Base-by-base conservation (phyloP, 2,797 vertebrate species). In the Microcaecilia unicolor region DNA sequence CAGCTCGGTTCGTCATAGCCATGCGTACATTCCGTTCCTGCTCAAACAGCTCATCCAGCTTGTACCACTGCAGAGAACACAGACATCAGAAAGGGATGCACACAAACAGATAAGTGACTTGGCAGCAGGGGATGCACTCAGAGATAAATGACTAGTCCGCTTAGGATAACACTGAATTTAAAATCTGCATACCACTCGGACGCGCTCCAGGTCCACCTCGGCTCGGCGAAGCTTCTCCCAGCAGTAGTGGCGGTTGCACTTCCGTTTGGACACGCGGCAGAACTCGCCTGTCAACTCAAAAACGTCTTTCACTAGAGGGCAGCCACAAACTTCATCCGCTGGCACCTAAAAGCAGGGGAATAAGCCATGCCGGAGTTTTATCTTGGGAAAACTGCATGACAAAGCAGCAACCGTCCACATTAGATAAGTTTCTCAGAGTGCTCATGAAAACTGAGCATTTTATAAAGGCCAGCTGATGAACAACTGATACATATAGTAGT, bases 1-100 rank as follows among this genome's bases (percentile, higher is more conserved):
- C 93, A 1, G 93, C 93, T n/a, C 92, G 80, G 72, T 95, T 95
- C 12, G 93, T 94, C 93, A 95, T 95, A 3, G 93, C 93, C 12
- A 89, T 92, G 48, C 93, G 83, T 4, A 95, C 92, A 1, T 97
- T 97, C 3, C 92, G 85, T 52, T 97, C 92, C 62, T 97, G 92
- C 55, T 97, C 92, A 53, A 97, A 97, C 2, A 97, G 81, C 70
- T 97, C 92, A 0, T 97, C 92, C 74, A 97, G 57, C 53, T 97
- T 97, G 78, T 97, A 97, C 92, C 92, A 97, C 92, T 97, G 74
- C 21, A 24, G 22, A 32, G 35, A 7, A 13, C 9, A 5, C n/a
- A 20, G 19, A 6, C 8, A 20, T 5, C 20, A 20, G 15, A 25
- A 13, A 15, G 10, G n/a, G n/a, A 34, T 15, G 17, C 4, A 26